These are phyloP conservation scores for Caenorhabditis briggsae DNA, from an alignment of 1,140 invertebrate species.

Conservation along the genomic window DNA sequence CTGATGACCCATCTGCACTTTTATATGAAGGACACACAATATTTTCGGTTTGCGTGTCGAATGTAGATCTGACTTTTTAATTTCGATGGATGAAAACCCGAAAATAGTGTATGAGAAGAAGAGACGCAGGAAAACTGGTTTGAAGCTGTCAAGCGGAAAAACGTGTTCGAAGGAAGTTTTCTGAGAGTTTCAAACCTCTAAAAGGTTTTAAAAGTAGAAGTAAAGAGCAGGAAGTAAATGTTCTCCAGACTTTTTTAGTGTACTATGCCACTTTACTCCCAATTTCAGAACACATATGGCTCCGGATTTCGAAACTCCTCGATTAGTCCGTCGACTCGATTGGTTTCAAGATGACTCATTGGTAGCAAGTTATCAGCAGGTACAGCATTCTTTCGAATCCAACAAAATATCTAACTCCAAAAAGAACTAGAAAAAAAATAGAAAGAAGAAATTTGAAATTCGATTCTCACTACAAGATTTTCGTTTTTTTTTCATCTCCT, in stretches of 20 bases:
- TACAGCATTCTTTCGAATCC: slow-evolving; percentile 4
- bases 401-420: background rate
- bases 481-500: slow-evolving; percentile 12
- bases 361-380: slow-evolving; percentile 66
- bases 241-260: background rate
- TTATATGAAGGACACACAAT: background rate
- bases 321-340: slow-evolving; percentile 64
- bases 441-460: slow-evolving; percentile 45
- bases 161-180: slow-evolving; percentile 47
- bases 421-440: background rate
- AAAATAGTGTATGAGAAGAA: background rate
- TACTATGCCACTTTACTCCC: too few relatives aligned
- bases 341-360: slow-evolving; percentile 66
- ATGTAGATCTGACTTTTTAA: slow-evolving; percentile 46
- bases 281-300: slow-evolving; percentile 66
- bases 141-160: slow-evolving; percentile 48
- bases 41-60: background rate
- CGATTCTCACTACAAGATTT: slow-evolving; percentile 46
- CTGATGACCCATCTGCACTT: slow-evolving; percentile 20
- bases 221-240: background rate
- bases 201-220: slow-evolving; percentile 1
- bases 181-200: slow-evolving; percentile 39
- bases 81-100: background rate
- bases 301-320: slow-evolving; percentile 67
- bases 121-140: background rate